phyloP scores from a whole-genome alignment of 1,140 invertebrate genomes.

The Pentalonia nigronervosa region DNA sequence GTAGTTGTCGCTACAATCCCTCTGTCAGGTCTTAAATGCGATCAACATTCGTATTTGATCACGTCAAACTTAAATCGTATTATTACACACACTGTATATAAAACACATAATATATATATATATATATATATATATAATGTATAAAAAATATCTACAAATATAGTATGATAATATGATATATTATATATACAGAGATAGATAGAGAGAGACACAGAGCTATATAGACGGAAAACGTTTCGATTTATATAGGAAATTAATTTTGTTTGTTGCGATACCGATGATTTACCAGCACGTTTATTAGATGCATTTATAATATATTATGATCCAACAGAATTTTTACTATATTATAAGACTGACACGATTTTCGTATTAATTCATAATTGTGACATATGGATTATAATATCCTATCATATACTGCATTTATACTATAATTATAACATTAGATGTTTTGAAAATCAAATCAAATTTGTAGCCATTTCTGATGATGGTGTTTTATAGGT shows the following conservation, averaged over 20 bases:
- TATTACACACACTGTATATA: too few relatives aligned
- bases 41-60: neutral
- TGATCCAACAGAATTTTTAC: neutral
- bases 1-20: neutral
- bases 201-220: neutral
- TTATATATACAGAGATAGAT: too few relatives aligned
- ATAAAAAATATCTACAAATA: neutral
- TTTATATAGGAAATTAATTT: neutral
- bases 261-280: too few relatives aligned
- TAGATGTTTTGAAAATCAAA: neutral
- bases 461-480: neutral
- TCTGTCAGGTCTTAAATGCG: neutral
- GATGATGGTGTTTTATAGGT: neutral
- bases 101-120: too few relatives aligned
- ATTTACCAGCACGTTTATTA: too few relatives aligned
- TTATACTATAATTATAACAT: neutral
- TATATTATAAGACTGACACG: neutral
- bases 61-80: neutral
- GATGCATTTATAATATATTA: neutral
- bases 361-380: neutral
- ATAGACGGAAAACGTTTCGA: neutral
- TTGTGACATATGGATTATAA: neutral
- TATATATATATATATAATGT: neutral
- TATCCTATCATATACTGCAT: neutral
- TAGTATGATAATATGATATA: too few relatives aligned